These are phyloP conservation scores for Telmatochromis sp. DNA, from an alignment of 2,113 vertebrate species.

Conservation along the genomic window DNA sequence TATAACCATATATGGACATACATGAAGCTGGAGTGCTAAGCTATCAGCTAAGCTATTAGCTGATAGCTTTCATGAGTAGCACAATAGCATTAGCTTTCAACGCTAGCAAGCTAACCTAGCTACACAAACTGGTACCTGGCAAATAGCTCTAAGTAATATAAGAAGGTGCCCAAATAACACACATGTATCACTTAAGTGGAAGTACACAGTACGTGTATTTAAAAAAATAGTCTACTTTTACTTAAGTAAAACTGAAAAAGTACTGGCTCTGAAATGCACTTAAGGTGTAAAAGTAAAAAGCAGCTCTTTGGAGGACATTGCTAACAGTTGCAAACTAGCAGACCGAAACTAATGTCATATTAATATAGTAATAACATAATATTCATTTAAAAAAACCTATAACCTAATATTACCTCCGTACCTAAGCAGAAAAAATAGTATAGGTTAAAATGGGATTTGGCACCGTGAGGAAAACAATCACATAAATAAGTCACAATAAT, in stretches of 20 bases:
- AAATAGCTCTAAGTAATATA: not conserved
- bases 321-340: not conserved
- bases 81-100: not conserved
- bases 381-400: not conserved
- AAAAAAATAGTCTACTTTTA: not conserved
- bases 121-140: not conserved
- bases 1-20: not conserved
- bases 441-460: not conserved
- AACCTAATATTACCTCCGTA: not conserved
- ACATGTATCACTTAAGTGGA: not conserved
- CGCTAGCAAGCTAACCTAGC: not conserved
- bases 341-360: not conserved
- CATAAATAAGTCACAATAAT: not conserved
- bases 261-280: not conserved
- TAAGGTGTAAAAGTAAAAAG: not conserved
- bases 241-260: not conserved
- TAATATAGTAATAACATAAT: not conserved
- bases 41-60: not conserved
- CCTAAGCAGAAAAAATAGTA: not conserved
- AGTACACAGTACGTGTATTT: not conserved
- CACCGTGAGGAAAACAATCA: not conserved
- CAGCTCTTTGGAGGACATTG: not conserved
- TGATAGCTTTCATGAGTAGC: not conserved
- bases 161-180: not conserved
- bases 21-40: not conserved